Base-by-base conservation (phyloP, 2,888 invertebrate genomes). In the Perizoma flavofasciatum region DNA sequence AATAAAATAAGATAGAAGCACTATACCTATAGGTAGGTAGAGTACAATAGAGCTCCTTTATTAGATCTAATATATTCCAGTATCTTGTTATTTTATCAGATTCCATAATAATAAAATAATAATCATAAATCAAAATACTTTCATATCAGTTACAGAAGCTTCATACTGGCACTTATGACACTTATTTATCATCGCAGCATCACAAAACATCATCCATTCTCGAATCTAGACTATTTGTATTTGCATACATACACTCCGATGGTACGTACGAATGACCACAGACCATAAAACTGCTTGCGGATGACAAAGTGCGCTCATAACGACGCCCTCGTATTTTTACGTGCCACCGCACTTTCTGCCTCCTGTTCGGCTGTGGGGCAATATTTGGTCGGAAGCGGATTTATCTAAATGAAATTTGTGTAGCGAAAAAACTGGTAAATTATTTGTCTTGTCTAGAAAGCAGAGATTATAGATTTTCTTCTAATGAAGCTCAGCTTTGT, bases 221-320 rank as follows among this genome's bases (percentile, higher is more conserved):
- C 66, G 62, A 64, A 53, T 40, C 43, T 56, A 55, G 68, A 66
- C 63, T 73, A 75, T 75, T 71, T 73, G 66, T 22, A 22, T 22
- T 22, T 22, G 22, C 22, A 22, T 22, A 67, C 72, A 74, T 74
- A 67, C 58, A 40, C 58, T 61, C 68, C 64, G 56, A 63, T 54
- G 47, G 61, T 46, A 52, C 59, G 67, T 66, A 71, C 63, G 69
- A 72, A 61, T 68, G 63, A 83, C 85, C 83, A 73, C 74, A 70
- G 69, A 70, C 78, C 75, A 84, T 87, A 85, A 86, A 83, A 79
- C 75, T 76, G 81, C 73, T 80, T 73, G 72, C 72, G 74, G 78
- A 86, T 88, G 88, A 88, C 81, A 85, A 81, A 88, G 77, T 77
- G 74, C 80, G 49, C 72, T 74, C 74, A 77, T 85, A 84, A 83